Percentiles rank a stretch among this genome's conserved stretches.
Conservation (phyloP, 2,797 vertebrate genomes). For the Gadopsis bispinosus region DNA sequence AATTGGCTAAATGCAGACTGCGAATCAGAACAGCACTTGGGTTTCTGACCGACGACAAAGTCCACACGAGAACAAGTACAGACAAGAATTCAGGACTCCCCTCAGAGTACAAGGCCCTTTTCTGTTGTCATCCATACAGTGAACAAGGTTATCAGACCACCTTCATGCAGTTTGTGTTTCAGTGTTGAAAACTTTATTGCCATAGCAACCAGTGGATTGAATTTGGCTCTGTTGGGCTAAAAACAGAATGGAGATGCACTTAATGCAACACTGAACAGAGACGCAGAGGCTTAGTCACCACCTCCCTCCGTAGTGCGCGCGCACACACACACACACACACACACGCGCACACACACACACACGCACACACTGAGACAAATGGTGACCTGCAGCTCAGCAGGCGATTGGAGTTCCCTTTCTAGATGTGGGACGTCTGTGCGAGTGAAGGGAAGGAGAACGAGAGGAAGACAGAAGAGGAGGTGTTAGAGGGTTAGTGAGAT, state of each 20-base stretch:
- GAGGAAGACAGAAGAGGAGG: conserved; percentile 26
- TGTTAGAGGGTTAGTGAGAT: conserved; percentile 25
- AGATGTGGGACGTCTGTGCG: conserved; percentile 26
- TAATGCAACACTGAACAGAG: conserved; percentile 49
- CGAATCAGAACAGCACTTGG: not conserved
- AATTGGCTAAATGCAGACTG: not conserved
- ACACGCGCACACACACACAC: not conserved
- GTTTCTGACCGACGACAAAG: too few species aligned
- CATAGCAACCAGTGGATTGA: conserved; percentile 57
- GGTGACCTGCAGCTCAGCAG: conserved; percentile 62
- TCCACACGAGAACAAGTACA: not conserved
- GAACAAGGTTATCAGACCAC: conserved; percentile 22
- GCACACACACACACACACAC: conserved; percentile 1
- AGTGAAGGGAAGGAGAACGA: conserved; percentile 18
- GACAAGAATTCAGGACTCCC: not conserved
- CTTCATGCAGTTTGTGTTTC: conserved; percentile 36
- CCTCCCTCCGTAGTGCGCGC: conserved; percentile 6
- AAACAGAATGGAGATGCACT: conserved; percentile 54
- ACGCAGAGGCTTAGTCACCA: conserved; percentile 52
- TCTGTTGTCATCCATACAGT: conserved; percentile 4
- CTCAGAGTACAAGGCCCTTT: not conserved
- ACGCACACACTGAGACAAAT: conserved; percentile 30
- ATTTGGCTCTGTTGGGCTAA: conserved; percentile 41
- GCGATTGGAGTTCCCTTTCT: conserved; percentile 53
- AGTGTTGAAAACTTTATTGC: conserved; percentile 46